A percentile compares a stretch with the other conserved stretches of the same genome.
Conservation (phyloP, 2,888 invertebrate species). For the Agriotes lineatus region DNA sequence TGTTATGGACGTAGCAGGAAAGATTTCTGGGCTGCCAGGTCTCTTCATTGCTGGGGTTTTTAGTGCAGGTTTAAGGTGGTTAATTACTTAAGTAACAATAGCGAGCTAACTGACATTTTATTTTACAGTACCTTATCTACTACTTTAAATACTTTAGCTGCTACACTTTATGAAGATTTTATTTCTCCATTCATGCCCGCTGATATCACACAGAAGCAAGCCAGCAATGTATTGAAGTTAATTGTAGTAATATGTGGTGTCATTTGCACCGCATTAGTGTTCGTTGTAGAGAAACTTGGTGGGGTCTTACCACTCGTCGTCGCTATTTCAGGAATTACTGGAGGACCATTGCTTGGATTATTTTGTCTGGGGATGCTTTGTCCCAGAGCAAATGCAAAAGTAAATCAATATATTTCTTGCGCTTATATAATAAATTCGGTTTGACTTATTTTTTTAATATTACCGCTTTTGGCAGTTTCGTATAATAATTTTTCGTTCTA, state of each 20-base stretch:
- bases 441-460: background rate
- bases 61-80: slow-evolving; percentile 76
- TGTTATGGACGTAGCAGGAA: slow-evolving; percentile 75
- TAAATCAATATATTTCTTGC: slow-evolving; percentile 53
- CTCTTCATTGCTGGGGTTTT: slow-evolving; percentile 82
- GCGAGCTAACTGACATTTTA: too few species aligned
- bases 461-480: too few species aligned
- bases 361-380: slow-evolving; percentile 77
- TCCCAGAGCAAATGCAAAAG: slow-evolving; percentile 73
- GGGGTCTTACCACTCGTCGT: slow-evolving; percentile 75
- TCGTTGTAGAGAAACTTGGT: slow-evolving; percentile 74
- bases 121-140: slow-evolving; percentile 74
- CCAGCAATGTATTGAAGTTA: slow-evolving; percentile 73
- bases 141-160: slow-evolving; percentile 73
- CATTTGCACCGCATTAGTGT: slow-evolving; percentile 80
- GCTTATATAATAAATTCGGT: too few species aligned
- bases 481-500: too few species aligned
- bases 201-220: slow-evolving; percentile 67
- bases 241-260: slow-evolving; percentile 69
- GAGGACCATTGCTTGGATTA: slow-evolving; percentile 75
- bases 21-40: slow-evolving; percentile 80
- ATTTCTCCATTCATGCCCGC: slow-evolving; percentile 70
- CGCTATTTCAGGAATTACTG: slow-evolving; percentile 73
- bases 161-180: slow-evolving; percentile 76
- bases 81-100: too few species aligned